These are phyloP conservation scores for Drosophila cracens DNA, from an alignment of 2,888 invertebrate genomes.

Conservation along the genomic window DNA sequence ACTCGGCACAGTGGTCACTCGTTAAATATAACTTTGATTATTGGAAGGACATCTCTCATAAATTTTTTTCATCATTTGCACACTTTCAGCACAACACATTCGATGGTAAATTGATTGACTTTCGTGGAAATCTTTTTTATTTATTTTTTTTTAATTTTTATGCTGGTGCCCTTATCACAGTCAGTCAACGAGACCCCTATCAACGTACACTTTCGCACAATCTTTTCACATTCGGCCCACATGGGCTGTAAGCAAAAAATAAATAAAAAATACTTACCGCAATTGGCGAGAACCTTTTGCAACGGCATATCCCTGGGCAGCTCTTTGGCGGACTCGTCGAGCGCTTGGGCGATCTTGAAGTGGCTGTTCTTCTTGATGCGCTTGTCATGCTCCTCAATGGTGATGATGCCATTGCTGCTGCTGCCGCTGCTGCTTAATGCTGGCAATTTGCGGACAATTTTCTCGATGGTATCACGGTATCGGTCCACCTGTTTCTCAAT, in stretches of 20 bases:
- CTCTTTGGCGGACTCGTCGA: conserved; percentile 89
- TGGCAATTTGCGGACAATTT: conserved; percentile 84
- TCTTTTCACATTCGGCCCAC: neutral
- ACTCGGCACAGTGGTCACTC: neutral
- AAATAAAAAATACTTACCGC: conserved; percentile 69
- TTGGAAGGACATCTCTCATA: neutral
- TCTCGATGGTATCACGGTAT: conserved; percentile 85
- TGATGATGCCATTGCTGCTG: conserved; percentile 68
- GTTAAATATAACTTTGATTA: neutral
- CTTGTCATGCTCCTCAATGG: conserved; percentile 88
- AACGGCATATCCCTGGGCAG: conserved; percentile 86
- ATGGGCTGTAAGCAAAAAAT: conserved; percentile 19
- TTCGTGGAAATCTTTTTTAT: neutral
- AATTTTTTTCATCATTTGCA: neutral
- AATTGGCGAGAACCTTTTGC: conserved; percentile 82
- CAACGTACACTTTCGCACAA: conserved; percentile 9
- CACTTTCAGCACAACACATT: neutral
- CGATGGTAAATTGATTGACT: neutral
- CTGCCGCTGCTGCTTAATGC: conserved; percentile 71
- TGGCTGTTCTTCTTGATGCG: conserved; percentile 94
- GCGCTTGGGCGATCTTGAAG: conserved; percentile 90
- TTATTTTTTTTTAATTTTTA: conserved; percentile 16
- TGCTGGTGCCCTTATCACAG: conserved; percentile 22
- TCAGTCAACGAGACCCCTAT: conserved; percentile 10
- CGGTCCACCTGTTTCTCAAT: conserved; percentile 84